Evolutionary conservation across 2,797 vertebrate species (phyloP).

Genomic region (Nasua narica): DNA sequence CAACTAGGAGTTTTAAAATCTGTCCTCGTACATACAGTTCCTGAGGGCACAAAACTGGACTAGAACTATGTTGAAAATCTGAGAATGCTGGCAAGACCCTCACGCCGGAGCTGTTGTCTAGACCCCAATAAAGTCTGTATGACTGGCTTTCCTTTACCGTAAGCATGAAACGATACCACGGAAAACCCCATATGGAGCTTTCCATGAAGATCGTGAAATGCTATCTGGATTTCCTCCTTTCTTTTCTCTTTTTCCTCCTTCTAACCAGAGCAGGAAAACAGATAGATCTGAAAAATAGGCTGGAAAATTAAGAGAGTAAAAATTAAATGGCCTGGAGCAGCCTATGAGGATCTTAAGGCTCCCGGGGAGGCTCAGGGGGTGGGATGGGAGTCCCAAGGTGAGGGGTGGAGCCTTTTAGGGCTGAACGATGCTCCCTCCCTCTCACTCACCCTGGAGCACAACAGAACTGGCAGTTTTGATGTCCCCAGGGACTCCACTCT

Average conservation of each 20-base stretch:
- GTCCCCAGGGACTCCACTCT: no score
- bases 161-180: not conserved
- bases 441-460: not conserved
- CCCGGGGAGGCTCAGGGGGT: rapidly evolving
- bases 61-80: not conserved
- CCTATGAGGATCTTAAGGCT: not conserved
- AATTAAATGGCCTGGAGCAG: not conserved
- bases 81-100: not conserved
- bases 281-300: conserved; percentile 60
- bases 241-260: not conserved
- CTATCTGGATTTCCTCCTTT: conserved; percentile 21
- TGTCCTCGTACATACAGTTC: not conserved
- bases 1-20: not conserved
- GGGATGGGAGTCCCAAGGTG: not conserved
- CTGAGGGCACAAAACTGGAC: not conserved
- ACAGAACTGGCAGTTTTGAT: rapidly evolving
- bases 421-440: not conserved
- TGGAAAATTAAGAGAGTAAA: conserved; percentile 21
- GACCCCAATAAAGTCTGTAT: not conserved
- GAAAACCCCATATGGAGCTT: not conserved
- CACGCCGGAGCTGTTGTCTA: not conserved
- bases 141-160: not conserved
- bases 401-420: not conserved
- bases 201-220: conserved; percentile 42
- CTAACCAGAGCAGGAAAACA: not conserved